phyloP scores from a whole-genome alignment of 2,888 invertebrate species.

The Hirtodrosophila alboralis region DNA sequence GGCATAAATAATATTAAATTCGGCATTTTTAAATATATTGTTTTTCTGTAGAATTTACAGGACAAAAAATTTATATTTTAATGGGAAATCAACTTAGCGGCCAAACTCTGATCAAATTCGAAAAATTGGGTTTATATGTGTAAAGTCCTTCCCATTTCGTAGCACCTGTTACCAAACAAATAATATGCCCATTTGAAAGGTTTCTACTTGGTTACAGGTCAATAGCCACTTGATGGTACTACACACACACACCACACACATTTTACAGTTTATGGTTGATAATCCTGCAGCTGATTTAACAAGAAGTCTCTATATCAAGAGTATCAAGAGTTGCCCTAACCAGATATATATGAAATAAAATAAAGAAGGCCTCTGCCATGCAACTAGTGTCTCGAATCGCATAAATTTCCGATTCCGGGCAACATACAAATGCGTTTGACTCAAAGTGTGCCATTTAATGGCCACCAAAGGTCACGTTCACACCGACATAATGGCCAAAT shows the following conservation, averaged over 20 bases:
- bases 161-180: conserved; percentile 35
- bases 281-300: conserved; percentile 31
- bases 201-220: conserved; percentile 20
- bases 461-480: conserved; percentile 83
- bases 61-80: too few relatives aligned
- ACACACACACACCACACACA: too few relatives aligned
- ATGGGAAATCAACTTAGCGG: too few relatives aligned
- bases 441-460: conserved; percentile 82
- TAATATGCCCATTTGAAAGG: conserved; percentile 18
- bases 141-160: neutral
- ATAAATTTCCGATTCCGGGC: conserved; percentile 79
- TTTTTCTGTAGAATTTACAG: too few relatives aligned
- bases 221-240: conserved; percentile 39
- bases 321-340: conserved; percentile 4
- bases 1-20: too few relatives aligned
- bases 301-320: too few relatives aligned
- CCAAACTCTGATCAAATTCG: too few relatives aligned
- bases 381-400: conserved; percentile 82
- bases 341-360: neutral
- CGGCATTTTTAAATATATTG: too few relatives aligned
- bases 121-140: neutral
- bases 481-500: conserved; percentile 74
- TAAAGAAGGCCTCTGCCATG: conserved; percentile 22
- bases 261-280: conserved; percentile 16
- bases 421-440: conserved; percentile 65